Evolutionary conservation across 2,797 vertebrate species (phyloP), one percentile per base, ranked within the genome.

Genomic region (Sphaeramia orbicularis): DNA sequence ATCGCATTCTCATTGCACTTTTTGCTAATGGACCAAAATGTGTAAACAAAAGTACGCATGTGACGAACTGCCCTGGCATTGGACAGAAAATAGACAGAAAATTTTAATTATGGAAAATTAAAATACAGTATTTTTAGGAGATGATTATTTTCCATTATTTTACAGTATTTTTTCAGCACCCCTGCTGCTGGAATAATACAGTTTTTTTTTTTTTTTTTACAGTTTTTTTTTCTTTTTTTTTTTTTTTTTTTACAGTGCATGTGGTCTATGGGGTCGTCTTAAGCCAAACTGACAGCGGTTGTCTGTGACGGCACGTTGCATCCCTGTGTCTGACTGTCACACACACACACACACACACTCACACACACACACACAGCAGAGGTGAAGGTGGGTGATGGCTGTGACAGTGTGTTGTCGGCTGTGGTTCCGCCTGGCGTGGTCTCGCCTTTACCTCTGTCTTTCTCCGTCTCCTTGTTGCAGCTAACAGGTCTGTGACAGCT

Each of bases 341-440:
- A 8, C 1, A 4, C 36, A 21, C 21, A 38, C 30, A 13, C 9
- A 60, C 49, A 15, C 58, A 27, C 47, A 12, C 27, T 49, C 48
- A n/a, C 50, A 2, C 27, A 8, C 1, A 4, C 36, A 21, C 21
- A 41, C 30, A 13, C 9, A 60, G 4, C 49, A 49, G 66, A 71
- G 56, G 71, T 78, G 65, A 65, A 76, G 63, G 57, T 59, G 71
- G 68, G 42, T 75, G 82, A 86, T 71, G 71, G 53, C 62, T 86
- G 70, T 85, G 80, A 69, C 61, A 73, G 66, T 50, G 40, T 69
- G 65, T 77, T 85, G 81, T 84, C 62, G 18, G 69, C 64, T 81
- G 65, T 58, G 63, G 77, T 83, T 85, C 76, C 45, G 59, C 71
- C 63, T 71, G 74, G 66, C 65, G 8, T 80, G 55, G 10, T 70